phyloP scores from a whole-genome alignment of 2,797 vertebrate species.

The Pristis pectinata region DNA sequence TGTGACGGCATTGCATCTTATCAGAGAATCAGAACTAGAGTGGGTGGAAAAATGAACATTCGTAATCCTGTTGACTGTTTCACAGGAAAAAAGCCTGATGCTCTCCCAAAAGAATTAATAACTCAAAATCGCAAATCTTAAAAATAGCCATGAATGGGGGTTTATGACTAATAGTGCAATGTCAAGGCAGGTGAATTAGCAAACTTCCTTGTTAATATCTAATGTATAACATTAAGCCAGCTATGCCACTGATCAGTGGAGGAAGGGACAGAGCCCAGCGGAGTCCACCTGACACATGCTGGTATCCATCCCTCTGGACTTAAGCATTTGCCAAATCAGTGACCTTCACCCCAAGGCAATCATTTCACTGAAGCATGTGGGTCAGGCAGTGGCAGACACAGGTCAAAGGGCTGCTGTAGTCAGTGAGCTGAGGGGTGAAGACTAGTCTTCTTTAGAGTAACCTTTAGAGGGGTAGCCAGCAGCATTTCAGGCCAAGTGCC shows the following conservation, averaged over 20 bases:
- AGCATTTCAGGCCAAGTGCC: too few relatives aligned
- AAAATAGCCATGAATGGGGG: neutral
- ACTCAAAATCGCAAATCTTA: neutral
- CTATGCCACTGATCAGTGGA: too few relatives aligned
- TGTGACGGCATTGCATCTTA: neutral
- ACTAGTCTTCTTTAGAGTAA: neutral
- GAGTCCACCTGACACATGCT: neutral
- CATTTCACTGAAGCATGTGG: neutral
- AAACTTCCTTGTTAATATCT: neutral
- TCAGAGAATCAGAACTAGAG: constrained; percentile 15
- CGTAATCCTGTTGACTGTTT: neutral
- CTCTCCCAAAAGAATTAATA: neutral
- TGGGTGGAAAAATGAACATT: constrained; percentile 21
- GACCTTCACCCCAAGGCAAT: neutral
- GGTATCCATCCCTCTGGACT: too few relatives aligned
- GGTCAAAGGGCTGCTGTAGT: too few relatives aligned
- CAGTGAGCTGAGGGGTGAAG: too few relatives aligned
- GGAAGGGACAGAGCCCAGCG: neutral
- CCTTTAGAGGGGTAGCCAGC: neutral
- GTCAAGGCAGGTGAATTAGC: neutral
- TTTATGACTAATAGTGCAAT: neutral
- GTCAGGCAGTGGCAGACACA: too few relatives aligned
- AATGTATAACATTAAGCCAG: too few relatives aligned
- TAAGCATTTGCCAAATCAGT: too few relatives aligned
- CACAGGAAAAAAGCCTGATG: neutral